These are phyloP conservation scores for Belonocnema kinseyi DNA, from an alignment of 1,140 invertebrate genomes.

Conservation along the genomic window DNA sequence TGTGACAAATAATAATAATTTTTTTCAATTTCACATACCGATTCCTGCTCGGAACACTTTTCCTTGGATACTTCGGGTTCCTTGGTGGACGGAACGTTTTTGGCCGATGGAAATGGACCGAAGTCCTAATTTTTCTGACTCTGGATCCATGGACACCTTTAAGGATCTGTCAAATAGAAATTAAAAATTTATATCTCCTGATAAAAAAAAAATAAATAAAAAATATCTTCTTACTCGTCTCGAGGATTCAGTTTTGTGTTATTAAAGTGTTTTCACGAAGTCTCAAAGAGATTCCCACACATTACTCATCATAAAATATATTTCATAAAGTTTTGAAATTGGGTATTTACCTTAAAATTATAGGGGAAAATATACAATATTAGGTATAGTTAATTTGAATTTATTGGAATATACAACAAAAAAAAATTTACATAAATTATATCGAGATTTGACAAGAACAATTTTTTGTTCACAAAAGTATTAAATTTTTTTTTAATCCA, in stretches of 20 bases:
- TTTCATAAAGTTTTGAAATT: neutral
- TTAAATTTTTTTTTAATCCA: no score
- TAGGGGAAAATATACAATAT: no score
- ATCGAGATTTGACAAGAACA: no score
- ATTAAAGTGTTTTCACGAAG: slow-evolving; percentile 63
- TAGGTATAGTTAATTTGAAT: no score
- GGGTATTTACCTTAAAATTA: no score
- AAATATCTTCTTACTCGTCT: neutral
- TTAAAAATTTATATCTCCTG: slow-evolving; percentile 27
- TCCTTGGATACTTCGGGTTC: slow-evolving; percentile 96
- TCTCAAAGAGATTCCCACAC: slow-evolving; percentile 81
- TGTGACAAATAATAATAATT: no score
- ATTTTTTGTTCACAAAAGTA: no score
- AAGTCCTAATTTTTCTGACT: slow-evolving; percentile 93
- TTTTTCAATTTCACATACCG: slow-evolving; percentile 79
- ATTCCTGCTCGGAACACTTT: slow-evolving; percentile 93
- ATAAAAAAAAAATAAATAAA: neutral
- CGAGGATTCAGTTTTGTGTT: slow-evolving; percentile 63
- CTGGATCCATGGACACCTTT: slow-evolving; percentile 93
- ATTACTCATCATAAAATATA: slow-evolving; percentile 67
- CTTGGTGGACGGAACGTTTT: slow-evolving; percentile 93
- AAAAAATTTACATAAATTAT: no score
- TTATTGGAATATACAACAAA: no score
- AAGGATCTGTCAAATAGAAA: slow-evolving; percentile 81
- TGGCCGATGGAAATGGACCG: slow-evolving; percentile 95